These are phyloP conservation scores for Liolophura sinensis DNA, from an alignment of 1,140 invertebrate genomes.

Conservation along the genomic window DNA sequence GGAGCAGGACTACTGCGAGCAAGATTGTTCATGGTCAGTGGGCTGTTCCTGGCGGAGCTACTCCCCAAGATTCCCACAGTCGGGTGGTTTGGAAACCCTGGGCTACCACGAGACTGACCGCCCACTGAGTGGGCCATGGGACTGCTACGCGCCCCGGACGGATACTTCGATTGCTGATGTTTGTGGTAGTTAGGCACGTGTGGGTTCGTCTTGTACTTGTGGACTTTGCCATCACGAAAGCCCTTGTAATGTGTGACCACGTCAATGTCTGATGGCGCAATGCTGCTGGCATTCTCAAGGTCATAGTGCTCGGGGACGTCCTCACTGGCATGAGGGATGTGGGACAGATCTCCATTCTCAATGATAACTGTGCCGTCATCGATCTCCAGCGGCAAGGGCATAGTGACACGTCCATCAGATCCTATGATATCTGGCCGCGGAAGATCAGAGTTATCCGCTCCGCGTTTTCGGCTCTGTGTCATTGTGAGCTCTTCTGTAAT, in stretches of 20 bases:
- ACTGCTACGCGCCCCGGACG: slow-evolving; percentile 16
- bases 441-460: slow-evolving; percentile 59
- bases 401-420: slow-evolving; percentile 79
- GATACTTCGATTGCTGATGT: background rate
- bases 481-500: slow-evolving; percentile 64
- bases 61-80: background rate
- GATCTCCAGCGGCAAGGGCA: slow-evolving; percentile 45
- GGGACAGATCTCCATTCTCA: slow-evolving; percentile 64
- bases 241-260: slow-evolving; percentile 95
- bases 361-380: slow-evolving; percentile 57
- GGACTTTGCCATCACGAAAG: slow-evolving; percentile 75
- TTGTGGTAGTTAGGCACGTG: slow-evolving; percentile 7
- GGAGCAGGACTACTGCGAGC: slow-evolving; percentile 10
- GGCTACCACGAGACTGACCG: slow-evolving; percentile 4
- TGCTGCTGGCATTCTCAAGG: slow-evolving; percentile 94
- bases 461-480: slow-evolving; percentile 86
- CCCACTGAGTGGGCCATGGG: background rate
- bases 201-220: slow-evolving; percentile 21
- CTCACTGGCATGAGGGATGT: slow-evolving; percentile 65
- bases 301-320: slow-evolving; percentile 95
- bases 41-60: slow-evolving; percentile 28
- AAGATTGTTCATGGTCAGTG: slow-evolving; percentile 10
- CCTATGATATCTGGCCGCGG: slow-evolving; percentile 91
- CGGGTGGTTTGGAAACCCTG: no score
- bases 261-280: slow-evolving; percentile 95